Evolutionary conservation across 2,113 vertebrate genomes (phyloP).

Genomic region (Neodon shergylaensis): DNA sequence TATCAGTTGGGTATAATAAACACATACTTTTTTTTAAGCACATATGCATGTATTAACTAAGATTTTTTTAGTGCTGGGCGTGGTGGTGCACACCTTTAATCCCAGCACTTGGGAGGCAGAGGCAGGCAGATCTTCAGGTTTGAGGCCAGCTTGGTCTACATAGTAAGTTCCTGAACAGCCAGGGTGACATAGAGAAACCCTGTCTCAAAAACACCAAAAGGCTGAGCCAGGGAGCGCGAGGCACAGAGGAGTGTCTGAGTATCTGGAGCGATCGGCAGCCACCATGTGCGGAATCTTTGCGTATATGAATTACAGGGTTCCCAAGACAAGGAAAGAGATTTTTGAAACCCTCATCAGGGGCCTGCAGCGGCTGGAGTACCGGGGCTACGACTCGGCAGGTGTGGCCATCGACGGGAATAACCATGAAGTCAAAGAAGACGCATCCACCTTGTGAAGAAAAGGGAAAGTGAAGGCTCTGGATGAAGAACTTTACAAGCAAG

Average conservation of each 20-base stretch:
- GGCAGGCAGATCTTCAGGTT: not conserved
- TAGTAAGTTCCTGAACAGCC: not conserved
- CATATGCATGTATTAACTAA: not conserved
- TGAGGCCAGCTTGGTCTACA: not conserved
- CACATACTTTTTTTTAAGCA: not conserved
- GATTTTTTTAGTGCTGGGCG: not conserved
- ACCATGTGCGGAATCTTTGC: constrained; percentile 99
- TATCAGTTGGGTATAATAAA: not conserved
- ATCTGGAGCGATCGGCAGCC: too few species aligned
- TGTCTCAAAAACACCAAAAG: too few species aligned
- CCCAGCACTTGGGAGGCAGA: not conserved
- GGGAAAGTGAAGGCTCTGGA: too few species aligned
- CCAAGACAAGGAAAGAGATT: constrained; percentile 95
- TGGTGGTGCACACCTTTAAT: not conserved
- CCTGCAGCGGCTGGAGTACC: constrained; percentile 96
- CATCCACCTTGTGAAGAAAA: too few species aligned
- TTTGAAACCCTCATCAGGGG: constrained; percentile 95
- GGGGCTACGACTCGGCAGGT: constrained; percentile 99
- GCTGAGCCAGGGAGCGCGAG: too few species aligned
- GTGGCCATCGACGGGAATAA: too few species aligned
- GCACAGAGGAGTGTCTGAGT: too few species aligned
- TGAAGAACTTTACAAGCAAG: too few species aligned
- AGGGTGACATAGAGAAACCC: not conserved
- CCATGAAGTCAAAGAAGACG: too few species aligned
- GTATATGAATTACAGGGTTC: constrained; percentile 97